A percentile compares a stretch with the other conserved stretches of the same genome.
Conservation (phyloP, 2,888 invertebrate species). For the Hirudinaria manillensis region DNA sequence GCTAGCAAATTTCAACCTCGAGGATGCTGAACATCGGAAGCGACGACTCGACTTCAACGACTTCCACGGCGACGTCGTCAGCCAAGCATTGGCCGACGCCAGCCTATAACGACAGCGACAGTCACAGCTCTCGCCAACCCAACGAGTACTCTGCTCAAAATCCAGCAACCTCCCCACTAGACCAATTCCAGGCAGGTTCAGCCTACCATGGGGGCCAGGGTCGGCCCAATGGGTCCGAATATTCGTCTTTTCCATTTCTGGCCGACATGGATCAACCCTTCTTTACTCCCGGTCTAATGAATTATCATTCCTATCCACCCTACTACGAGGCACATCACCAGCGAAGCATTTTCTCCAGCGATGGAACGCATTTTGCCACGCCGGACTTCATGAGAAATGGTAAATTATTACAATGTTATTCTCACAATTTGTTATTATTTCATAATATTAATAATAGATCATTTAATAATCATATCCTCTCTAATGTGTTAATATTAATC, state of each 20-base stretch:
- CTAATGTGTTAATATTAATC: too few species aligned
- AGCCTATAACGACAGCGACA: background rate
- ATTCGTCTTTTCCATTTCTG: background rate
- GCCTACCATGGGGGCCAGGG: background rate
- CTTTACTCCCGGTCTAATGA: background rate
- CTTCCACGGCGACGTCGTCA: background rate
- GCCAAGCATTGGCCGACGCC: background rate
- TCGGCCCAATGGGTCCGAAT: background rate
- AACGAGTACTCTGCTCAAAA: background rate
- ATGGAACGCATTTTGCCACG: background rate
- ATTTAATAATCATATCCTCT: too few species aligned
- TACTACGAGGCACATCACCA: background rate
- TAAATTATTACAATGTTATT: background rate
- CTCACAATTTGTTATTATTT: background rate
- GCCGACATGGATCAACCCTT: background rate
- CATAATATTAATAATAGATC: too few species aligned
- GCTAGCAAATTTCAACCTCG: too few species aligned
- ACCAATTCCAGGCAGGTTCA: background rate
- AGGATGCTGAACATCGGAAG: background rate
- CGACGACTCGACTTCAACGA: background rate
- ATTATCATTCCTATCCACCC: background rate
- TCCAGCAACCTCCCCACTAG: background rate
- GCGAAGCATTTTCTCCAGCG: background rate
- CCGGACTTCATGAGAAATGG: background rate
- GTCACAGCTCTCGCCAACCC: background rate